These are phyloP conservation scores for Lochmaea capreae DNA, from an alignment of 2,888 invertebrate genomes.

Conservation along the genomic window DNA sequence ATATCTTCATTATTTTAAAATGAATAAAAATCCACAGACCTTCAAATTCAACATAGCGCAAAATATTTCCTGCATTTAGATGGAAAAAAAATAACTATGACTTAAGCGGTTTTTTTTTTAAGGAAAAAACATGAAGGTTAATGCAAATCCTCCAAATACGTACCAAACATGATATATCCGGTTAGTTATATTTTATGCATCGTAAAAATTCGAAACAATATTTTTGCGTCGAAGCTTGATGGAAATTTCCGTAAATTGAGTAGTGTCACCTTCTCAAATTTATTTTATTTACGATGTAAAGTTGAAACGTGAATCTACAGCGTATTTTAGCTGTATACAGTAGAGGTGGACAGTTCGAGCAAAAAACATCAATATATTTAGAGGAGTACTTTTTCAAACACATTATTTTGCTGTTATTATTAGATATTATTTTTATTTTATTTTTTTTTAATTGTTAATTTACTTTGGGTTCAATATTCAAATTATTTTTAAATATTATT, in stretches of 20 bases:
- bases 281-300: background rate
- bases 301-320: background rate
- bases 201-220: conserved; percentile 2
- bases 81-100: background rate
- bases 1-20: background rate
- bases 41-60: background rate
- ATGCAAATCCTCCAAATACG: conserved; percentile 4
- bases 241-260: conserved; percentile 3
- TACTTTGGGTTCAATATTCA: no score
- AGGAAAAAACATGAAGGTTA: conserved; percentile 13
- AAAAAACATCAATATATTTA: no score
- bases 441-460: no score
- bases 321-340: no score
- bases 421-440: no score
- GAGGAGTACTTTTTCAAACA: no score
- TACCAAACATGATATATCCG: conserved; percentile 7
- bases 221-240: background rate
- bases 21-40: background rate
- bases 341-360: no score
- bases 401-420: no score
- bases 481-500: no score
- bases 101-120: background rate
- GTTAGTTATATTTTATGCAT: conserved; percentile 11
- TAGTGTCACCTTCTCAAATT: conserved; percentile 11
- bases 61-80: background rate